Evolutionary conservation across 2,113 vertebrate genomes (phyloP).

Genomic region (Salvelinus alpinus): DNA sequence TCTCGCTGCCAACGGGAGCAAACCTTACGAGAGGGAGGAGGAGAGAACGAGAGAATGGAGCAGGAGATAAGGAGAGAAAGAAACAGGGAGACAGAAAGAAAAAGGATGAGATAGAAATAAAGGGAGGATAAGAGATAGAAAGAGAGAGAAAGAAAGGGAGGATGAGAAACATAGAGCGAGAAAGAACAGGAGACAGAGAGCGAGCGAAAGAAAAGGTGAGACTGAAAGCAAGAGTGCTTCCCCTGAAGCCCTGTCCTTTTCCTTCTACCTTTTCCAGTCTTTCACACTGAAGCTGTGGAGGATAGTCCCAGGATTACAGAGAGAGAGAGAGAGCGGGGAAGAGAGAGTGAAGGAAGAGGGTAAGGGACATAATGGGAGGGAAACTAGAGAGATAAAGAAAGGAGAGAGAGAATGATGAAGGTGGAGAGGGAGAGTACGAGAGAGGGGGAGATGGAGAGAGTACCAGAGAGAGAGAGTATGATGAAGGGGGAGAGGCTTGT

Average conservation of each 20-base stretch:
- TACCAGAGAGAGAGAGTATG: background rate
- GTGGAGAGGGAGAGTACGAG: background rate
- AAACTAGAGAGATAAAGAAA: background rate
- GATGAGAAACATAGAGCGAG: slow-evolving; percentile 31
- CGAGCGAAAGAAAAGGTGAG: background rate
- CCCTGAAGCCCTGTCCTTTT: too few species aligned
- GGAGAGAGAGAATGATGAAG: background rate
- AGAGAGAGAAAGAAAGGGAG: too few species aligned
- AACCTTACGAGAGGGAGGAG: slow-evolving; percentile 2
- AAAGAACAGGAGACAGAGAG: slow-evolving; percentile 8
- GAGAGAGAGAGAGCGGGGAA: slow-evolving; percentile 4
- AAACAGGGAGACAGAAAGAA: slow-evolving; percentile 3
- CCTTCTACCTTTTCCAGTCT: too few species aligned
- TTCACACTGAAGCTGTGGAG: too few species aligned
- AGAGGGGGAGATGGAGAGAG: background rate
- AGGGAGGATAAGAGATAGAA: background rate
- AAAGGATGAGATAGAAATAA: background rate
- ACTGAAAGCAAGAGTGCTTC: background rate
- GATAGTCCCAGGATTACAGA: too few species aligned
- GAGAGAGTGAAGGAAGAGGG: slow-evolving; percentile 5
- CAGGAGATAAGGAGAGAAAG: background rate
- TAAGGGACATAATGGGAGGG: too few species aligned
- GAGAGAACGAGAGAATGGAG: slow-evolving; percentile 5
- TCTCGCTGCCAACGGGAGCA: background rate
- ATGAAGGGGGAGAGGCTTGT: background rate